A percentile compares a stretch with the other conserved stretches of the same genome.
phyloP scores from a whole-genome alignment of 53 echinoderm and acorn worm genomes.

The Mesocentrotus franciscanus region DNA sequence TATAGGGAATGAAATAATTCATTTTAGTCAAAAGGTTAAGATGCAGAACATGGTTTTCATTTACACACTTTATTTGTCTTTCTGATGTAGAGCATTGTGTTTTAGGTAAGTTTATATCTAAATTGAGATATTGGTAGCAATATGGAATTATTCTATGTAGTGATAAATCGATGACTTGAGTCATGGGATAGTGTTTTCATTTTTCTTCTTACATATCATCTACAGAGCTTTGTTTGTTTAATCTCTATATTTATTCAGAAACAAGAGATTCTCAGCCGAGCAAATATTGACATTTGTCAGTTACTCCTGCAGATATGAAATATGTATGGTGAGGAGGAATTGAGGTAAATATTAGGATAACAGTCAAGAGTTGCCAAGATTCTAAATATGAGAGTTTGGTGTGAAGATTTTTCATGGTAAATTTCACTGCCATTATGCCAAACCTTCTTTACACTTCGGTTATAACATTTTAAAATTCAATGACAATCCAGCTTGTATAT shows the following conservation, averaged over 20 bases:
- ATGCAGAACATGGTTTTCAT: no score
- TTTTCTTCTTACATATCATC: not conserved
- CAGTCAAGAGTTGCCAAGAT: not conserved
- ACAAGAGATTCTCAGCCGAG: not conserved
- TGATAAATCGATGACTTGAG: not conserved
- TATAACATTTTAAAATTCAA: not conserved
- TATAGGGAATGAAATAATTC: no score
- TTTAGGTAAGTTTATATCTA: no score
- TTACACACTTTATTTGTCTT: not conserved
- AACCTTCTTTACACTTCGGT: not conserved
- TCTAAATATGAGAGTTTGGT: not conserved
- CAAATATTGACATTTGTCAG: slow-evolving; percentile 38
- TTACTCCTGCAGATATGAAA: not conserved
- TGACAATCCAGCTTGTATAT: not conserved
- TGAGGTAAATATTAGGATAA: not conserved
- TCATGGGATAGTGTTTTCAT: not conserved
- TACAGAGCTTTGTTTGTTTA: not conserved
- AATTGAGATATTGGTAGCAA: no score
- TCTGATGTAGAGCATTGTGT: not conserved
- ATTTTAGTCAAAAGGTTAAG: no score
- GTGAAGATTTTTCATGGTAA: not conserved
- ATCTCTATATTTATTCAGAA: not conserved
- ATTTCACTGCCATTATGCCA: not conserved
- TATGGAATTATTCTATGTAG: no score
- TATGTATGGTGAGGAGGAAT: not conserved